A percentile compares a stretch with the other conserved stretches of the same genome.
Evolutionary conservation across 2,888 invertebrate genomes (phyloP).

Genomic region (Apamea anceps): DNA sequence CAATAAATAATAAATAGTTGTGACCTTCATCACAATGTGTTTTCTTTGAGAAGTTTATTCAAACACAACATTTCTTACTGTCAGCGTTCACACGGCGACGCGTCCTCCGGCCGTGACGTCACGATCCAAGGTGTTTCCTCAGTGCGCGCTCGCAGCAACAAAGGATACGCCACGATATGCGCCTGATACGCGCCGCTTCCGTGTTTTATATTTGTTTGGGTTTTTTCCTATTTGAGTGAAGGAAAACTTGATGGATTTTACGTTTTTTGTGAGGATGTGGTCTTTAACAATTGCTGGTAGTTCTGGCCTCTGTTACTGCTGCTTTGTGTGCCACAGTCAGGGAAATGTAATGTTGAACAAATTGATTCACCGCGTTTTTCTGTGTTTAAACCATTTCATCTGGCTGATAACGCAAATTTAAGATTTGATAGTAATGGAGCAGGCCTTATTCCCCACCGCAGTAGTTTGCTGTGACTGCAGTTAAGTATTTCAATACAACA

Average conservation of each 20-base stretch:
- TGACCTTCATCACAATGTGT: constrained; percentile 44
- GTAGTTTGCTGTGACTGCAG: background rate
- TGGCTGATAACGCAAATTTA: background rate
- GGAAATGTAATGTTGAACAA: constrained; percentile 7
- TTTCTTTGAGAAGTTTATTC: constrained; percentile 62
- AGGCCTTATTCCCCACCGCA: background rate
- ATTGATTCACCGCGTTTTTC: background rate
- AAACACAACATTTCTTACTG: constrained; percentile 62
- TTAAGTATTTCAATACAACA: background rate
- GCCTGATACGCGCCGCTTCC: constrained; percentile 70
- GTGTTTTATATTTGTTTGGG: constrained; percentile 70
- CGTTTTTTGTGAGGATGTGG: constrained; percentile 29
- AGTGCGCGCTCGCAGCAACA: constrained; percentile 70
- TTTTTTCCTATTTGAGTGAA: constrained; percentile 66
- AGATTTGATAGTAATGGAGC: too few relatives aligned
- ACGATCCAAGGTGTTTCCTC: constrained; percentile 75
- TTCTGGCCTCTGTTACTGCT: background rate
- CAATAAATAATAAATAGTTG: constrained; percentile 52
- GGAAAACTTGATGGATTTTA: constrained; percentile 58
- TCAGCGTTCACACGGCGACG: constrained; percentile 54
- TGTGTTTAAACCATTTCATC: background rate
- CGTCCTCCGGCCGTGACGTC: constrained; percentile 64
- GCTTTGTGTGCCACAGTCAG: constrained; percentile 20
- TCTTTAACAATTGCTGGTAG: background rate
- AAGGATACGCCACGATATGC: constrained; percentile 74